Evolutionary conservation across 1,140 invertebrate genomes (phyloP), one percentile per base, ranked within the genome.

Genomic region (Latrodectus geometricus): DNA sequence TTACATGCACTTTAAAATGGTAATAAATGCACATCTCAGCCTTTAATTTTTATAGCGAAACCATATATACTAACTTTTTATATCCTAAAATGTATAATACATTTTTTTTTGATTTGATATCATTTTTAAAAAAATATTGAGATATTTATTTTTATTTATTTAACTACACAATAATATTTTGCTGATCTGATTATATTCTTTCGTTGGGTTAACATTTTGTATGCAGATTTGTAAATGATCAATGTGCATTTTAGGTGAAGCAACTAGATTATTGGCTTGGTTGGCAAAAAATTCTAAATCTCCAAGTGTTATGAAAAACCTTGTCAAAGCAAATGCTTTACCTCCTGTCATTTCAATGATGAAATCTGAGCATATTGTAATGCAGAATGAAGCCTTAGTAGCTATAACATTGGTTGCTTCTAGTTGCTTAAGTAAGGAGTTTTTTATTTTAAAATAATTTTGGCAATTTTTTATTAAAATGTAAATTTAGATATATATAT

Each of bases 341-440:
- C 93, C 93, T 52, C 93, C 94, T 88, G 91, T 97, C 85, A 94
- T 96, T 9, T 93, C 93, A 90, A 97, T 97, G 96, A 92, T 96
- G 81, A 92, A 93, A 0, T 95, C 95, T 8, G 94, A 95, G 88
- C 95, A 97, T 91, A 91, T 94, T 14, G 93, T 97, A 0, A 97
- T 97, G 96, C 96, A 96, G 90, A 97, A 96, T 90, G 96, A 97
- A 91, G 96, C 96, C 23, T 88, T 92, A 9, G 85, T 92, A n/a
- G 91, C 91, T 23, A 87, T 92, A 56, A 91, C 90, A 9, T 86
- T 92, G 35, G 90, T 92, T 72, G 88, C 88, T 21, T 88, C 89
- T 4, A 72, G 54, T 15, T 75, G 73, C 17, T 54, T 88, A 79
- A 61, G 87, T 88, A 79, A 75, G 81, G 20, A 17, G 15, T 23